Base-by-base conservation (phyloP, 2,113 vertebrate species). In the Nothocercus julius region DNA sequence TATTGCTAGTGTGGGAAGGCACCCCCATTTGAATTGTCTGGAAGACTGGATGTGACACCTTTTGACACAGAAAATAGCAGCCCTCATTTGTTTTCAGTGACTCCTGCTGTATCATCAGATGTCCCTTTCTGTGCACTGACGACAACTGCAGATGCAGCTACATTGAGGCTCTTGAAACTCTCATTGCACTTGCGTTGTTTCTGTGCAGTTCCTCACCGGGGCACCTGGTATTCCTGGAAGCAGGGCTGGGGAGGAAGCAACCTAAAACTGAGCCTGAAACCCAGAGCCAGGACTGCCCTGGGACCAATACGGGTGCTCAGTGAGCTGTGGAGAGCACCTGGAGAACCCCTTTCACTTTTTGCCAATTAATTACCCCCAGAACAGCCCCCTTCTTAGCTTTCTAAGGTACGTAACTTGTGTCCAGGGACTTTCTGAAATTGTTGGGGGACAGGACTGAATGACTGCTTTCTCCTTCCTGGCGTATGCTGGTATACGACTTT, bases 1-100 rank as follows among this genome's bases (percentile, higher is more conserved):
- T 40, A 3, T 5, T 66, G 54, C 13, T 82, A 32, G 13, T 58
- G 36, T 32, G 34, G 4, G 13, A 40, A 87, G 3, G 8, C 15
- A 1, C 3, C 2, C 5, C 38, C 6, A 8, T 14, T 19, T 58
- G 40, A 6, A 21, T 32, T 9, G 1, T 21, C 53, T 51, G 4
- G 4, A 16, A 11, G 15, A 25, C 24, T 32, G 28, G 13, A 12
- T 53, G 19, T 73, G 42, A 72, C 34, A 18, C 24, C 5, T 67
- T 1, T 0, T 22, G 14, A 72, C 34, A 36, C 62, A 79, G 8
- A 59, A 82, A 85, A 53, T 9, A 63, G 13, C 15, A 27, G n/a
- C 22, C 19, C 49, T 82, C 38, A 4, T 74, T 85, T 85, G 7
- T n/a, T 40, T 63, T 80, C 54, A 25, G 32, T 25, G 13, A 1